Percentiles rank a stretch among this genome's conserved stretches.
Conservation (phyloP, 2,888 invertebrate genomes). For the Callimorpha dominula region DNA sequence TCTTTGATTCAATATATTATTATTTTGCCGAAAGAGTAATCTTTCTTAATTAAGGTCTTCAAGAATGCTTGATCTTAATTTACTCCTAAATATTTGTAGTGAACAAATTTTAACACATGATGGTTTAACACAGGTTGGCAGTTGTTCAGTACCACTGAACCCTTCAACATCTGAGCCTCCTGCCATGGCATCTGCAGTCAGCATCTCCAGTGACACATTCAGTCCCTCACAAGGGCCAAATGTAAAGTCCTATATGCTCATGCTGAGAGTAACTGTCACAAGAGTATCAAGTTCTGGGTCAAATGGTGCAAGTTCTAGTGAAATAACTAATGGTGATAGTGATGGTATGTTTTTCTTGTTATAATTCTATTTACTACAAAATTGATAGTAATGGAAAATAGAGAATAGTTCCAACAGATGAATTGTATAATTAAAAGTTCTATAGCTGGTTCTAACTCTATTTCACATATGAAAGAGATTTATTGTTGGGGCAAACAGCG, state of each 20-base stretch:
- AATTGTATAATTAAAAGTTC: too few species aligned
- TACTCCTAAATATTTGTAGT: too few species aligned
- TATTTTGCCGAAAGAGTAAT: too few species aligned
- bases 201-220: conserved; percentile 95
- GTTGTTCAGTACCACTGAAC: conserved; percentile 91
- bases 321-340: conserved; percentile 81
- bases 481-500: too few species aligned
- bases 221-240: conserved; percentile 92
- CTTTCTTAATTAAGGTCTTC: not conserved
- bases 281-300: conserved; percentile 57
- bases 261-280: conserved; percentile 89
- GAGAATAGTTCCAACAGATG: too few species aligned
- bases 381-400: too few species aligned
- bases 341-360: conserved; percentile 72
- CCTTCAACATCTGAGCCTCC: conserved; percentile 89
- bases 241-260: conserved; percentile 93
- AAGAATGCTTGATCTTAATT: too few species aligned
- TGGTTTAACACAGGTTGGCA: conserved; percentile 85
- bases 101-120: not conserved
- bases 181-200: conserved; percentile 91
- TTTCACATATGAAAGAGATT: too few species aligned
- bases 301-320: conserved; percentile 77
- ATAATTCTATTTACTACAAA: not conserved
- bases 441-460: too few species aligned
- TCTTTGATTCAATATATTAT: too few species aligned